Evolutionary conservation across 2,888 invertebrate species (phyloP), one percentile per base, ranked within the genome.

Genomic region (Eulithis testata): DNA sequence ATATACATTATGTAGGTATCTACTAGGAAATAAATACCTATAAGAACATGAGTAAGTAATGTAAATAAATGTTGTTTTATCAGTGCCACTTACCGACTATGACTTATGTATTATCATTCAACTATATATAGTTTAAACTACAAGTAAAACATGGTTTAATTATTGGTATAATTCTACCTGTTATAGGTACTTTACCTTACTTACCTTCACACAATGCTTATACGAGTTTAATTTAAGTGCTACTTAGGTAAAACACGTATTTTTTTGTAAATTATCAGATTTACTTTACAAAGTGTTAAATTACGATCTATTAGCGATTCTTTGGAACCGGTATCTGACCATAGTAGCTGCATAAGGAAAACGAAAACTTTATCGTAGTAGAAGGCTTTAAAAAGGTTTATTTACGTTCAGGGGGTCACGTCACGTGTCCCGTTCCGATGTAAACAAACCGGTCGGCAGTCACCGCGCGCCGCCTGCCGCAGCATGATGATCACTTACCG

Each of bases 371-470:
- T 68, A 62, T 62, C 66, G 58, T 60, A 62, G 67, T 59, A 62
- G 66, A 67, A 63, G 65, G 67, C 56, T 68, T 76, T 75, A 70
- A 72, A 62, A 63, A 61, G 73, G 71, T 80, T 81, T 82, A 83
- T 85, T 85, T 85, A 84, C 84, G 76, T 73, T 72, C 62, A 73
- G 73, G 83, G 21, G 76, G 85, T 91, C 92, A 91, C 91, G 85
- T 91, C 92, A 91, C 91, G 92, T 93, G 92, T 84, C 75, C 57
- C 53, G 66, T 40, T 56, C 47, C 76, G 85, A 85, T 86, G 91
- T 91, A 91, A 92, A 92, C 91, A 93, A 91, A 92, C 90, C 91
- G 91, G 90, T 91, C 83, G 63, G 14, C 51, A 27, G 73, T 76
- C 74, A 75, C 75, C 73, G 75, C 74, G 76, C 74, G 75, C 75